A percentile compares a stretch with the other conserved stretches of the same genome.
Conservation (phyloP, 2,113 vertebrate species). For the Xiphophorus couchianus region DNA sequence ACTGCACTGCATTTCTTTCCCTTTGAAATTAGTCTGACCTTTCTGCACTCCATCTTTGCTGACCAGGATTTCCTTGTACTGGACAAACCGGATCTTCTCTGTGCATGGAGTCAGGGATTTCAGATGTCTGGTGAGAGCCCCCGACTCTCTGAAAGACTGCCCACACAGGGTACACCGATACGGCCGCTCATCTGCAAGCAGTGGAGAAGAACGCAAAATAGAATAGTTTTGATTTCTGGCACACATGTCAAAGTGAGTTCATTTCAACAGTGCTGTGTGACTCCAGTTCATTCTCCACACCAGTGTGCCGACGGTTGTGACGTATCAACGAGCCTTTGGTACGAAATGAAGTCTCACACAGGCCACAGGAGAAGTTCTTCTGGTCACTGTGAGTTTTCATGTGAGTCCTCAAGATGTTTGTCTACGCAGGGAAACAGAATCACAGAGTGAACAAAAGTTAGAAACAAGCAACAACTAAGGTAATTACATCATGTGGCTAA, state of each 20-base stretch:
- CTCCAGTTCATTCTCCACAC: constrained; percentile 68
- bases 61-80: constrained; percentile 88
- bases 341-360: constrained; percentile 91
- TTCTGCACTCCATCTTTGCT: constrained; percentile 84
- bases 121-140: constrained; percentile 93
- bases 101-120: constrained; percentile 96
- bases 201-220: background rate
- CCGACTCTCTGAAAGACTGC: constrained; percentile 95
- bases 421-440: constrained; percentile 70
- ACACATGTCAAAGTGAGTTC: background rate
- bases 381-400: constrained; percentile 94
- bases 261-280: background rate
- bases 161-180: constrained; percentile 95
- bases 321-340: constrained; percentile 97
- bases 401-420: constrained; percentile 95
- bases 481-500: background rate
- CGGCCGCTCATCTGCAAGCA: constrained; percentile 89
- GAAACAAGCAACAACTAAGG: background rate
- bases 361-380: constrained; percentile 93
- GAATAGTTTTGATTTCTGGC: background rate
- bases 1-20: background rate
- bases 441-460: background rate
- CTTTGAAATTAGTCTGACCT: constrained; percentile 75
- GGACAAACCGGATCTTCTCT: constrained; percentile 91
- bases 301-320: constrained; percentile 95